Conservation (phyloP, 1,140 invertebrate genomes). For the Oryctes rhinoceros region DNA sequence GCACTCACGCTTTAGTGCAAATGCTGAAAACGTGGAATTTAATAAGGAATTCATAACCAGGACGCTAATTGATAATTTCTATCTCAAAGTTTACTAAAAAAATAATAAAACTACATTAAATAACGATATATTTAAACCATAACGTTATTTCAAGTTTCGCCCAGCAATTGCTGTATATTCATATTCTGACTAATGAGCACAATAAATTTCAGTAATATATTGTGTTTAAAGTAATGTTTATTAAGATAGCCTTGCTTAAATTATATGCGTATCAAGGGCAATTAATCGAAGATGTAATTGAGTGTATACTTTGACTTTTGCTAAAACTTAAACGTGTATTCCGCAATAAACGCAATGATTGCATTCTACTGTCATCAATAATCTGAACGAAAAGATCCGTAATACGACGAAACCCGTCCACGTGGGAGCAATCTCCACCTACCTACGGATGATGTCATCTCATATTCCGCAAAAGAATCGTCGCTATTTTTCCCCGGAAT, state of each 20-base stretch:
- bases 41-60: too few relatives aligned
- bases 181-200: too few relatives aligned
- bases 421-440: constrained; percentile 16
- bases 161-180: too few relatives aligned
- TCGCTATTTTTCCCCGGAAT: not conserved
- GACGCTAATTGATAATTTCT: too few relatives aligned
- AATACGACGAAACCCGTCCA: not conserved
- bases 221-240: not conserved
- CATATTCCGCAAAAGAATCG: not conserved
- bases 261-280: not conserved
- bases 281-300: not conserved
- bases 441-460: not conserved
- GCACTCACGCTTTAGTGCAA: too few relatives aligned
- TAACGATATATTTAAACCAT: too few relatives aligned
- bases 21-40: too few relatives aligned
- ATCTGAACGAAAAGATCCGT: not conserved
- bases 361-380: not conserved
- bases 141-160: too few relatives aligned
- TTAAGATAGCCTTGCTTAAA: not conserved
- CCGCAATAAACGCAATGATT: not conserved
- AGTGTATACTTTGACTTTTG: not conserved
- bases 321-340: not conserved
- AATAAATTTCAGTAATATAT: too few relatives aligned
- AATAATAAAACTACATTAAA: too few relatives aligned
- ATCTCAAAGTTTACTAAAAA: too few relatives aligned